Evolutionary conservation across 2,797 vertebrate species (phyloP).

Genomic region (Pteropus rufus): DNA sequence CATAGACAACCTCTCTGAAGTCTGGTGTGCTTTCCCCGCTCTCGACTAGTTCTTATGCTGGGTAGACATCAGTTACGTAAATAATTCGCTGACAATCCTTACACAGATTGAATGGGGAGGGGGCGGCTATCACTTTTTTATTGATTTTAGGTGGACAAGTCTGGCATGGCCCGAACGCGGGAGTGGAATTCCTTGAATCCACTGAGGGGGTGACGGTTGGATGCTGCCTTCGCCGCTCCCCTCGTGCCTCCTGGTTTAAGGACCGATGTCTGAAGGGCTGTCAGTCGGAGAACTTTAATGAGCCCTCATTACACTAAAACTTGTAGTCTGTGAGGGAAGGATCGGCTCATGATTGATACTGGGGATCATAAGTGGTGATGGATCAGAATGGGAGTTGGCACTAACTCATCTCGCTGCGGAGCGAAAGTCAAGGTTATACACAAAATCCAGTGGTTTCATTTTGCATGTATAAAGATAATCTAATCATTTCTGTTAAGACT

Average conservation of each 20-base stretch:
- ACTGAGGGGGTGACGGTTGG: background rate
- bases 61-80: conserved; percentile 32
- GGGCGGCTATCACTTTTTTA: background rate
- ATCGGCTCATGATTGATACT: conserved; percentile 52
- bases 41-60: background rate
- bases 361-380: conserved; percentile 55
- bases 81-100: conserved; percentile 43
- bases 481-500: conserved; percentile 30
- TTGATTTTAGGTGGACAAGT: conserved; percentile 38
- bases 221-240: background rate
- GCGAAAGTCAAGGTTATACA: conserved; percentile 42
- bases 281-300: conserved; percentile 66
- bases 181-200: background rate
- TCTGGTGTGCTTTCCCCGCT: background rate
- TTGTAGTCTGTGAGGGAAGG: conserved; percentile 16
- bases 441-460: conserved; percentile 31
- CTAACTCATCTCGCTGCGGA: conserved; percentile 40
- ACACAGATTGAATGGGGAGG: background rate
- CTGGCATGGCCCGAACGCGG: background rate
- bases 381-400: conserved; percentile 60
- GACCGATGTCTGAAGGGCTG: conserved; percentile 24
- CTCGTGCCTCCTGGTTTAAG: background rate
- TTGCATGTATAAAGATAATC: conserved; percentile 41
- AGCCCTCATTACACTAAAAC: conserved; percentile 69
- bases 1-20: background rate